Conservation (phyloP, 2,113 vertebrate genomes). For the Spea multiplicata region DNA sequence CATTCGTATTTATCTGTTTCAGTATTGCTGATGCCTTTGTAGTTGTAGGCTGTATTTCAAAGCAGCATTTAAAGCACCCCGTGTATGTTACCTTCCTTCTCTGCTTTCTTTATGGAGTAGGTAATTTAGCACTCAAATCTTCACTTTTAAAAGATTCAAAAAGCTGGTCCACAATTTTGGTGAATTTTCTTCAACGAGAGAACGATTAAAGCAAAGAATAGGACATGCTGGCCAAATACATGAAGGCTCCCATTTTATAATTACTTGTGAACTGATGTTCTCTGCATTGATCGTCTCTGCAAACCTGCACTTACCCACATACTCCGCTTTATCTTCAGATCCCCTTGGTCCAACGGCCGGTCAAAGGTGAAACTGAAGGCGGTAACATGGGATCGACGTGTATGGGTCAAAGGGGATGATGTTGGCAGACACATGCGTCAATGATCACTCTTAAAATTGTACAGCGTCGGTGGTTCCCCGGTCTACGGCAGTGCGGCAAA, state of each 20-base stretch:
- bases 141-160: too few relatives aligned
- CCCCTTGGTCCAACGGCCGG: conserved; percentile 44
- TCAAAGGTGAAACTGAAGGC: conserved; percentile 47
- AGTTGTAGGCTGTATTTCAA: too few relatives aligned
- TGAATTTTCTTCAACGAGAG: neutral
- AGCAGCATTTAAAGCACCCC: too few relatives aligned
- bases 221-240: neutral
- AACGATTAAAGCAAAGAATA: conserved; percentile 1
- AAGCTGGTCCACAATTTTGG: neutral
- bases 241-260: conserved; percentile 17
- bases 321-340: conserved; percentile 48
- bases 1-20: too few relatives aligned
- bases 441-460: conserved; percentile 30
- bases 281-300: conserved; percentile 44
- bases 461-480: conserved; percentile 36
- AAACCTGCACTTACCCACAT: conserved; percentile 46
- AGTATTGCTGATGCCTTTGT: too few relatives aligned
- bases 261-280: conserved; percentile 45
- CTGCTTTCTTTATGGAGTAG: too few relatives aligned
- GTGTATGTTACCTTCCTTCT: too few relatives aligned
- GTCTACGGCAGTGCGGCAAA: conserved; percentile 37
- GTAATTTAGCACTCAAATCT: too few relatives aligned
- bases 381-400: conserved; percentile 46
- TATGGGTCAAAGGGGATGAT: conserved; percentile 43
- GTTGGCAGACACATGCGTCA: conserved; percentile 31